Conservation (phyloP, 64 coral and sea anemone genomes). For the Pachyseris speciosa region DNA sequence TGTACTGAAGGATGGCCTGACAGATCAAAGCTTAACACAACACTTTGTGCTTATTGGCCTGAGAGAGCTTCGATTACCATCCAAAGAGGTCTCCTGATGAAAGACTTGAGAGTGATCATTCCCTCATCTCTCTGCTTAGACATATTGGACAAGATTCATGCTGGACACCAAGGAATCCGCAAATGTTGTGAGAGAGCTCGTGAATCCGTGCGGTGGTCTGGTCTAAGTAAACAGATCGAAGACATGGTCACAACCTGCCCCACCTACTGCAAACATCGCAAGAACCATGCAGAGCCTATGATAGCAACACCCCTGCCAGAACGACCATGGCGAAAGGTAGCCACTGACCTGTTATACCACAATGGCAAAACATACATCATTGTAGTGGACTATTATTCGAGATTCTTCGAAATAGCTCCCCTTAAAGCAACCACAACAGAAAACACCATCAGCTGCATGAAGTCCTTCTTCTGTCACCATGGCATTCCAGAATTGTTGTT, state of each 20-base stretch:
- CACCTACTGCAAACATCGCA: background rate
- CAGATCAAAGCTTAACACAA: background rate
- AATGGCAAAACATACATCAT: conserved; percentile 38
- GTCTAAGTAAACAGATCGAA: conserved; percentile 36
- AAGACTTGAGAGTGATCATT: conserved; percentile 22
- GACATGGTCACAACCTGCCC: background rate
- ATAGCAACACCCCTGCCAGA: conserved; percentile 2
- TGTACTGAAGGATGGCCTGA: conserved; percentile 31
- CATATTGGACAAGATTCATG: conserved; percentile 30
- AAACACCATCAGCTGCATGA: background rate
- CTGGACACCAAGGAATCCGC: conserved; percentile 5
- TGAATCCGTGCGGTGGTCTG: conserved; percentile 63
- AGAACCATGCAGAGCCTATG: conserved; percentile 5
- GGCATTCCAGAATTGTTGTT: conserved; percentile 46
- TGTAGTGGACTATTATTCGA: conserved; percentile 23
- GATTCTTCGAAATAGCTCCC: conserved; percentile 42
- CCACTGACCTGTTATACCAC: conserved; percentile 43
- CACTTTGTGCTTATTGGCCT: background rate
- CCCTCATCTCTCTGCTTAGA: conserved; percentile 6
- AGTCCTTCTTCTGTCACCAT: conserved; percentile 35
- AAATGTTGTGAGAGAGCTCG: conserved; percentile 33
- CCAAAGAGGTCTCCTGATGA: conserved; percentile 41
- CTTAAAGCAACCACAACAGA: background rate
- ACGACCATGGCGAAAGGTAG: conserved; percentile 36
- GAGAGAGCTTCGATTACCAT: background rate